These are phyloP conservation scores for Nomada fabriciana DNA, from an alignment of 2,888 invertebrate species.

Conservation along the genomic window DNA sequence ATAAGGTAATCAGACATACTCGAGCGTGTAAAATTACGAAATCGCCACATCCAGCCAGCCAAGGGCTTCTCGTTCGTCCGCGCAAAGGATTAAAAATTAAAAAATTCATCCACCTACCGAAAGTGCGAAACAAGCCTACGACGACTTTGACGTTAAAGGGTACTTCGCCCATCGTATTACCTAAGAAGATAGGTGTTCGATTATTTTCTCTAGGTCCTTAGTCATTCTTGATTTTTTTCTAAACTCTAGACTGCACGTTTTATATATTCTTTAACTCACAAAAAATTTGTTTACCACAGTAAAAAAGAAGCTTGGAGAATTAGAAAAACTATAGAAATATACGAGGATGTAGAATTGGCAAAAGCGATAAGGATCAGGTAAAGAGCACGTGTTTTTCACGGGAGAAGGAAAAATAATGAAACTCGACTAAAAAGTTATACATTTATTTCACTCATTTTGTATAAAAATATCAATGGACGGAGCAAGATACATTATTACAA, in stretches of 20 bases:
- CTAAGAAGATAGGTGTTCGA: constrained; percentile 29
- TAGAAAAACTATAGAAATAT: constrained; percentile 71
- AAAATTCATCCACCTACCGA: background rate
- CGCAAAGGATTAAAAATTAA: background rate
- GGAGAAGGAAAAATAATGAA: constrained; percentile 2
- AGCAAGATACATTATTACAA: constrained; percentile 52
- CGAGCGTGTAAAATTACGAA: background rate
- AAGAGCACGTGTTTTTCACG: background rate
- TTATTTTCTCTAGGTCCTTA: constrained; percentile 42
- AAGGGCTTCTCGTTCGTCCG: background rate
- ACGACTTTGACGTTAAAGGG: background rate
- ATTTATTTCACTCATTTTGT: constrained; percentile 51
- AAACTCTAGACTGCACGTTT: background rate
- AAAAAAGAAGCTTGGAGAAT: constrained; percentile 47
- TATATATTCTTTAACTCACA: background rate
- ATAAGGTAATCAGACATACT: constrained; percentile 9
- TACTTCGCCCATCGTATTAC: constrained; percentile 14
- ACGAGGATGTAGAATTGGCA: constrained; percentile 63
- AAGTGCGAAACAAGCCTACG: background rate
- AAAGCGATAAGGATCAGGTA: too few relatives aligned
- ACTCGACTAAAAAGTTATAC: constrained; percentile 30
- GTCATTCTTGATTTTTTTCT: background rate
- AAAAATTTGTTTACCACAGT: constrained; percentile 45
- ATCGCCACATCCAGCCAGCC: background rate
- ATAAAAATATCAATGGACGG: constrained; percentile 65